These are phyloP conservation scores for Neopipo cinnamomea DNA, from an alignment of 2,113 vertebrate species.

Conservation along the genomic window DNA sequence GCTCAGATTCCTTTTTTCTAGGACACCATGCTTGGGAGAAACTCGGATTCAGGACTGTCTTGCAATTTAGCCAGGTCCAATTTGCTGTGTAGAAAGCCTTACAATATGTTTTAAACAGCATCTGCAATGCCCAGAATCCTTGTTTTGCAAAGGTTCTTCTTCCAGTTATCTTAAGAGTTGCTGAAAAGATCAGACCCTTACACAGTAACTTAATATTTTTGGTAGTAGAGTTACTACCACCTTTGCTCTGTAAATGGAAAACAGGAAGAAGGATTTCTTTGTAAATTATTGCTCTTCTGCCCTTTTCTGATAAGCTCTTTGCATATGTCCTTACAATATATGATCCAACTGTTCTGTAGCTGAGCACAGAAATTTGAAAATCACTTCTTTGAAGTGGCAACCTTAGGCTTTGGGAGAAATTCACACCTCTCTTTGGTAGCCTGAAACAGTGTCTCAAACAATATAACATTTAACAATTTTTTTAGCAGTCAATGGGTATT, in stretches of 20 bases:
- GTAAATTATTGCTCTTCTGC: background rate
- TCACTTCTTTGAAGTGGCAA: background rate
- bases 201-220: background rate
- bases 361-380: conserved; percentile 1
- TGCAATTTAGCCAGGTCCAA: background rate
- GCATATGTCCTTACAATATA: background rate
- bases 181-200: conserved; percentile 12
- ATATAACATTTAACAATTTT: background rate
- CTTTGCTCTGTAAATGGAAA: background rate
- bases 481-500: background rate
- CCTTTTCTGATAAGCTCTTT: background rate
- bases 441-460: background rate
- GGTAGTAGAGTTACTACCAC: background rate
- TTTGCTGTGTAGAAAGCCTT: background rate
- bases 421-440: background rate
- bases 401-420: background rate
- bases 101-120: background rate
- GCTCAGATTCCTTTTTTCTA: background rate
- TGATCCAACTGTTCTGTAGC: background rate
- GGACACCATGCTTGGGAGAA: background rate
- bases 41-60: background rate
- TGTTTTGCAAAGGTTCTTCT: background rate
- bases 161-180: background rate
- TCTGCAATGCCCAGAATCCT: background rate
- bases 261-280: background rate